These are phyloP conservation scores for Micropoecilia bifurca DNA, from an alignment of 2,797 vertebrate genomes.

Conservation along the genomic window DNA sequence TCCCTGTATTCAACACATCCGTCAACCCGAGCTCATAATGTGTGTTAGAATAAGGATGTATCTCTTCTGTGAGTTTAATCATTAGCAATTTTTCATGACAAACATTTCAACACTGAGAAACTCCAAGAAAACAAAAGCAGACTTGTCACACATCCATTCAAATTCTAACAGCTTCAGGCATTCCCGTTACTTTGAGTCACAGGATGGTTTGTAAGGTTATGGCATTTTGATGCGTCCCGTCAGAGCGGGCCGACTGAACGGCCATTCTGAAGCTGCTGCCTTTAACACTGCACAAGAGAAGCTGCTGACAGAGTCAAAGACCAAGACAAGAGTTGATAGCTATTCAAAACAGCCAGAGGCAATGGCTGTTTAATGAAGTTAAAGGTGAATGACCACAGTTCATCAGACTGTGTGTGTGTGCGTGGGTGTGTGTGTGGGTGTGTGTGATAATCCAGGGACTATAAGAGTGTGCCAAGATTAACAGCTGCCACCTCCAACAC, in stretches of 20 bases:
- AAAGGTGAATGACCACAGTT: constrained; percentile 47
- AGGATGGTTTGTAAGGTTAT: constrained; percentile 46
- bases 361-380: constrained; percentile 55
- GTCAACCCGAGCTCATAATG: no score
- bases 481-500: constrained; percentile 78
- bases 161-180: constrained; percentile 7
- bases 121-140: not conserved
- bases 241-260: constrained; percentile 40
- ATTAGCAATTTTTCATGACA: not conserved
- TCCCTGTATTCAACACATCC: no score
- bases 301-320: constrained; percentile 30
- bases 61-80: not conserved
- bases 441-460: constrained; percentile 50
- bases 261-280: constrained; percentile 47
- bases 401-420: constrained; percentile 42
- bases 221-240: constrained; percentile 50
- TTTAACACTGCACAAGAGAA: constrained; percentile 25
- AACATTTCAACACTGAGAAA: not conserved
- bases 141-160: constrained; percentile 15
- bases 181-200: constrained; percentile 45
- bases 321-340: constrained; percentile 41
- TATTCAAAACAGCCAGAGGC: constrained; percentile 56
- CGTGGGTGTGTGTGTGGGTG: constrained; percentile 12
- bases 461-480: constrained; percentile 75
- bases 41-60: not conserved